Percentiles rank a stretch among this genome's conserved stretches.
These are phyloP conservation scores for Lysandra coridon DNA, from an alignment of 2,888 invertebrate species.

Conservation along the genomic window DNA sequence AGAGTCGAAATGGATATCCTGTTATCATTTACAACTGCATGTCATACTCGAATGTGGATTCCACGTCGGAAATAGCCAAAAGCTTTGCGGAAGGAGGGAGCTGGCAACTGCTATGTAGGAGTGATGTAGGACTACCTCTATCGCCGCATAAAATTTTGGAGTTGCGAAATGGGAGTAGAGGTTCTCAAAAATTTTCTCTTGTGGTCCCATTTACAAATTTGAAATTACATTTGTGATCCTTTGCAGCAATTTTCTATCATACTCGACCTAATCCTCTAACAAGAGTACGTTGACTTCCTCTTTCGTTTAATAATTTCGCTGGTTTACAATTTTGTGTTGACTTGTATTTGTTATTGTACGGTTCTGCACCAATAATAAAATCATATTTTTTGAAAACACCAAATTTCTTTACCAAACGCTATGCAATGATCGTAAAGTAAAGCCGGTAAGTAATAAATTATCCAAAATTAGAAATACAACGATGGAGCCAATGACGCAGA, in stretches of 20 bases:
- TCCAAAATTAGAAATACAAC: slow-evolving; percentile 4
- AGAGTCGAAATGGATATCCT: slow-evolving; percentile 21
- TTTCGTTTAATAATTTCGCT: no score
- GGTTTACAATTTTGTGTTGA: no score
- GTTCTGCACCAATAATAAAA: no score
- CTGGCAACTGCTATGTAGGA: background rate
- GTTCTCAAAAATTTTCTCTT: background rate
- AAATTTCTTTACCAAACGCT: background rate
- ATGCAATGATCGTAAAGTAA: background rate
- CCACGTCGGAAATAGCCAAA: background rate
- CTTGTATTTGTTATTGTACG: no score
- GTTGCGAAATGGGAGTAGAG: background rate
- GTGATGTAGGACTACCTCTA: background rate
- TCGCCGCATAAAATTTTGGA: background rate
- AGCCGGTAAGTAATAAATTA: background rate
- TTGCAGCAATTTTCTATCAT: no score
- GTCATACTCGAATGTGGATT: background rate
- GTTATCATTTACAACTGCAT: slow-evolving; percentile 10
- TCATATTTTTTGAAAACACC: background rate
- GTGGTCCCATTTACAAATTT: no score
- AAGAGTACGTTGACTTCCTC: no score
- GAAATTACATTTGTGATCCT: background rate
- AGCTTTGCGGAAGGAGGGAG: background rate
- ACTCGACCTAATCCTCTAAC: no score
- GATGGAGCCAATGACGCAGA: slow-evolving; percentile 6